phyloP scores from a whole-genome alignment of 2,797 vertebrate genomes.

The Rhinichthys osculus region DNA sequence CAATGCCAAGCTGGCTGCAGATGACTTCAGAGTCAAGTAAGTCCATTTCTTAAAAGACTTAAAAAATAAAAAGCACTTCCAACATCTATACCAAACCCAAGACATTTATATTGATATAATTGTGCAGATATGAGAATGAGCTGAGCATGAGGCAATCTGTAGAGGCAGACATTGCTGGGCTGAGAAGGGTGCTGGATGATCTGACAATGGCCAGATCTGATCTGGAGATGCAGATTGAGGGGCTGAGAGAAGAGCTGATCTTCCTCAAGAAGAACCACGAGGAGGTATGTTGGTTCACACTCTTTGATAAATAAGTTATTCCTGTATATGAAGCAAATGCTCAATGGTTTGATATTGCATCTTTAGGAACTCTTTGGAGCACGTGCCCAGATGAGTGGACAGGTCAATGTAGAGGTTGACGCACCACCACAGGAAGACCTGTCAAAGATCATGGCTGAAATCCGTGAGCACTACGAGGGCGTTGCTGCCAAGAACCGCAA shows the following conservation, averaged over 20 bases:
- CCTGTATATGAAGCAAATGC: neutral
- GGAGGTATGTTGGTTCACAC: conserved; percentile 66
- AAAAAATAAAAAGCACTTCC: neutral
- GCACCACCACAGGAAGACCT: conserved; percentile 80
- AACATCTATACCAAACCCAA: neutral
- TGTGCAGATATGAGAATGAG: conserved; percentile 74
- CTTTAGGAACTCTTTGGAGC: conserved; percentile 78
- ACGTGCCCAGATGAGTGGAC: conserved; percentile 79
- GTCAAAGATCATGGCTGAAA: conserved; percentile 76
- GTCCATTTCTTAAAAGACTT: conserved; percentile 30
- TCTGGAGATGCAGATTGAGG: conserved; percentile 73
- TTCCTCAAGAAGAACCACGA: conserved; percentile 73
- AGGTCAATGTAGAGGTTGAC: conserved; percentile 88
- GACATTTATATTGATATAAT: neutral
- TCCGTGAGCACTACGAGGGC: conserved; percentile 86
- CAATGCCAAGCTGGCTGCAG: conserved; percentile 74
- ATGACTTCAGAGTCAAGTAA: conserved; percentile 81
- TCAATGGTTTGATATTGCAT: neutral
- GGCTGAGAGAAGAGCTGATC: conserved; percentile 70
- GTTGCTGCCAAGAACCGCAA: conserved; percentile 80
- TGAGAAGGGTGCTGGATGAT: conserved; percentile 71
- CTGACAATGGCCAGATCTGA: conserved; percentile 67
- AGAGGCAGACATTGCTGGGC: conserved; percentile 73
- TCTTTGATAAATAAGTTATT: too few species aligned
- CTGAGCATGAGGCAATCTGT: conserved; percentile 71